These are phyloP conservation scores for Accipiter cooperii DNA, from an alignment of 2,113 vertebrate species.

Conservation along the genomic window DNA sequence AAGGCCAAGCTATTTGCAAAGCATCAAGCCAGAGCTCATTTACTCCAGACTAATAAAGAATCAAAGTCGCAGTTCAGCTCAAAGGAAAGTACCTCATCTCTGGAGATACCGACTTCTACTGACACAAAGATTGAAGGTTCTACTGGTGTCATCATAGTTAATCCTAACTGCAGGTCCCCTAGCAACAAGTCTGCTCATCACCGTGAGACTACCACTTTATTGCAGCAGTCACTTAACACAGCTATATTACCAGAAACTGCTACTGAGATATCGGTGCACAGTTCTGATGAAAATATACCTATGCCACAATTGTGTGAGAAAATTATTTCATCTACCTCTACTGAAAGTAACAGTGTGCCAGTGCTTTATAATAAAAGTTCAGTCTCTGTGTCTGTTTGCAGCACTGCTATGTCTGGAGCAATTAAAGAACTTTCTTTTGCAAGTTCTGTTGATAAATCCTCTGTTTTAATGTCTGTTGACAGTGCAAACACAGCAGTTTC, in stretches of 20 bases:
- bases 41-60: constrained; percentile 75
- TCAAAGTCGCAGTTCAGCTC: constrained; percentile 56
- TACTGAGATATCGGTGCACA: constrained; percentile 69
- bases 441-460: constrained; percentile 76
- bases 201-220: constrained; percentile 64
- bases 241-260: constrained; percentile 71
- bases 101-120: constrained; percentile 62
- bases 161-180: constrained; percentile 82
- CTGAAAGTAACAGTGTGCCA: constrained; percentile 77
- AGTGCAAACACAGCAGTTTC: constrained; percentile 70
- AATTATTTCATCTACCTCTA: constrained; percentile 80
- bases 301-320: constrained; percentile 75
- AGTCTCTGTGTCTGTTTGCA: constrained; percentile 72
- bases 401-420: constrained; percentile 73
- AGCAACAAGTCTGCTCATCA: constrained; percentile 74
- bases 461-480: constrained; percentile 80
- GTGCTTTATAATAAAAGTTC: constrained; percentile 75
- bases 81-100: constrained; percentile 68
- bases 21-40: constrained; percentile 76
- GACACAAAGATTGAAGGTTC: constrained; percentile 77
- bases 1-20: constrained; percentile 83
- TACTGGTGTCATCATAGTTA: constrained; percentile 81
- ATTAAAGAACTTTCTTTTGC: constrained; percentile 77
- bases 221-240: constrained; percentile 69
- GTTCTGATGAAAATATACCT: constrained; percentile 71